These are phyloP conservation scores for Pteropus rufus DNA, from an alignment of 2,797 vertebrate species.

Conservation along the genomic window DNA sequence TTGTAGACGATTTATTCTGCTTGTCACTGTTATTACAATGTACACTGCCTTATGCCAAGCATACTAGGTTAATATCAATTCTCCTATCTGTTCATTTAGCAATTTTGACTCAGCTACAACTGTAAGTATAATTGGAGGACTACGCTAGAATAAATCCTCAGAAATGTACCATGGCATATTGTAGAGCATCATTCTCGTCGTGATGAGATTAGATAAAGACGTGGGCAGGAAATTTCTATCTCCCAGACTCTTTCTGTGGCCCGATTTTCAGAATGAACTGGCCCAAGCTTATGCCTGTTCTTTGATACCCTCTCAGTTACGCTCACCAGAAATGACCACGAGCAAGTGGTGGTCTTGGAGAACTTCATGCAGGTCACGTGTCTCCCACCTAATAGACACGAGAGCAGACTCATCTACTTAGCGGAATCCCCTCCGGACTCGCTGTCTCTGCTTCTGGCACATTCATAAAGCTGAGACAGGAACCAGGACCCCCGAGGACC, in stretches of 20 bases:
- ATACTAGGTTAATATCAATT: background rate
- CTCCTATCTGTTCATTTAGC: slow-evolving; percentile 1
- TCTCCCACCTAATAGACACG: background rate
- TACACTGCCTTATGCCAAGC: background rate
- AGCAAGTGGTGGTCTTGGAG: background rate
- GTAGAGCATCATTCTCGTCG: background rate
- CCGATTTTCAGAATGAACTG: background rate
- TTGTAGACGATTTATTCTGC: background rate
- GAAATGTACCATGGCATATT: background rate
- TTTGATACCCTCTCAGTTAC: background rate
- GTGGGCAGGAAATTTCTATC: background rate
- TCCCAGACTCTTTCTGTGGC: background rate
- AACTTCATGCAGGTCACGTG: background rate
- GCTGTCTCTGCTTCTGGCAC: slow-evolving; percentile 62
- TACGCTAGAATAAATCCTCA: background rate
- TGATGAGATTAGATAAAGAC: background rate
- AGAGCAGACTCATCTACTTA: slow-evolving; percentile 42
- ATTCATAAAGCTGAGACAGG: slow-evolving; percentile 70
- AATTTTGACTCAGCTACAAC: slow-evolving; percentile 15
- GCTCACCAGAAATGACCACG: background rate
- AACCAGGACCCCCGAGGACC: slow-evolving; percentile 44
- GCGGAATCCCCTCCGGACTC: slow-evolving; percentile 33
- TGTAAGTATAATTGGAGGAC: background rate
- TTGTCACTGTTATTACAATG: slow-evolving; percentile 19
- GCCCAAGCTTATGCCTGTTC: background rate